phyloP scores from a whole-genome alignment of 1,140 invertebrate genomes.

The Muscidifurax raptorellus region DNA sequence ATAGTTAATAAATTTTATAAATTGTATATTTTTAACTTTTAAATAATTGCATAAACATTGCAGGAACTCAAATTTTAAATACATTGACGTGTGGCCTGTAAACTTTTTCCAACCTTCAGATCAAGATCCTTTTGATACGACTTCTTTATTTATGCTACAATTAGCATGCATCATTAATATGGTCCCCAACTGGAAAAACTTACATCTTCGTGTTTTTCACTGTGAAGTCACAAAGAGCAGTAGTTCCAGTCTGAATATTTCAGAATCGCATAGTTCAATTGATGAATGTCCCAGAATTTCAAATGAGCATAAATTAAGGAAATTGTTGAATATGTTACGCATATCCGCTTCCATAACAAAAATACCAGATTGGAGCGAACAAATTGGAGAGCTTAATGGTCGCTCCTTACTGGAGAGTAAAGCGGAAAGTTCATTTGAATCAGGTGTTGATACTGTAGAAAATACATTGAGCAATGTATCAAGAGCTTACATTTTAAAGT shows the following conservation, averaged over 20 bases:
- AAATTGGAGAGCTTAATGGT: constrained; percentile 64
- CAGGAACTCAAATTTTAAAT: constrained; percentile 81
- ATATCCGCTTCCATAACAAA: constrained; percentile 80
- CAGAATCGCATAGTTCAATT: constrained; percentile 64
- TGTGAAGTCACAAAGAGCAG: constrained; percentile 78
- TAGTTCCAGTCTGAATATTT: constrained; percentile 62
- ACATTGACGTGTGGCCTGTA: constrained; percentile 98
- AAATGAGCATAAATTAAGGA: constrained; percentile 76
- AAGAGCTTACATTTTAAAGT: constrained; percentile 72
- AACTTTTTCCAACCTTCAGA: constrained; percentile 88
- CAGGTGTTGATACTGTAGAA: constrained; percentile 60
- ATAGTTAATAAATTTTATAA: not conserved
- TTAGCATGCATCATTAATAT: constrained; percentile 97
- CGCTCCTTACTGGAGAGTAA: constrained; percentile 64
- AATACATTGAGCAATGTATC: constrained; percentile 68
- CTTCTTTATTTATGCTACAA: constrained; percentile 96
- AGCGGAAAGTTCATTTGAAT: constrained; percentile 64
- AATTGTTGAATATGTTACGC: constrained; percentile 79
- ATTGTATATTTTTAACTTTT: not conserved
- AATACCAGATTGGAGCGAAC: constrained; percentile 70
- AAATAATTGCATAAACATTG: constrained; percentile 49
- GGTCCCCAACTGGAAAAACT: constrained; percentile 88
- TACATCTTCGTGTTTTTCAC: constrained; percentile 89
- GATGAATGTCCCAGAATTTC: constrained; percentile 66
- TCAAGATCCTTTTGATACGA: constrained; percentile 88